Base-by-base conservation (phyloP, 2,888 invertebrate genomes). In the Ophion costatus region DNA sequence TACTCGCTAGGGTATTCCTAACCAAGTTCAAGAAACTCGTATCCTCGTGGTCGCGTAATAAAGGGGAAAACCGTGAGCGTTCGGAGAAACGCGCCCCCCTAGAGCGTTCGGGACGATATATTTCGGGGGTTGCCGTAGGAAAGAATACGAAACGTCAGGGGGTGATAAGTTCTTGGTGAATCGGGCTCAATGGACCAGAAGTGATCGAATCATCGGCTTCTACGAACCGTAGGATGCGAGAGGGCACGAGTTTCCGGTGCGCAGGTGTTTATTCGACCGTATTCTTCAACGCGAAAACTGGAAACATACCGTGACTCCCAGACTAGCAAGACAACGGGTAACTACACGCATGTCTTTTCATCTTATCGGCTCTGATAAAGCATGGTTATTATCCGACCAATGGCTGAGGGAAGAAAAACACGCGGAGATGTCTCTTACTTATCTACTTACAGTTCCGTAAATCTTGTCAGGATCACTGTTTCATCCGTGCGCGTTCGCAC, bases 131-230 rank as follows among this genome's bases (percentile, higher is more conserved):
- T 69, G 56, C 24, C 38, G 56, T 70, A 80, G 73, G 67, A 63
- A 88, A 87, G 89, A 80, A 77, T 69, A 63, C 73, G 69, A 77
- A 51, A 61, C 73, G 59, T 61, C 85, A 38, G 76, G 80, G 85
- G 80, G 83, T 78, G 85, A 80, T 74, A 80, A 85, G 83, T 77
- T 77, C 51, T 77, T 78, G 77, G 80, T 86, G 90, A 92, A 91
- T 92, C 90, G 89, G 86, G 89, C 89, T 90, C 91, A 92, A 91
- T 92, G 92, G 90, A 88, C 89, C 89, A 90, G 91, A 92, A 92
- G 89, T 83, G 82, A 92, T 92, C 91, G 91, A 92, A 92, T 92
- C 90, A 91, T 88, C 88, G 89, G 88, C 88, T 88, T 76, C 59
- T 64, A 45, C 74, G 83, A 78, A 42, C 64, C 75, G 69, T 61